phyloP scores from a whole-genome alignment of 1,140 invertebrate species.

The Papilio machaon region DNA sequence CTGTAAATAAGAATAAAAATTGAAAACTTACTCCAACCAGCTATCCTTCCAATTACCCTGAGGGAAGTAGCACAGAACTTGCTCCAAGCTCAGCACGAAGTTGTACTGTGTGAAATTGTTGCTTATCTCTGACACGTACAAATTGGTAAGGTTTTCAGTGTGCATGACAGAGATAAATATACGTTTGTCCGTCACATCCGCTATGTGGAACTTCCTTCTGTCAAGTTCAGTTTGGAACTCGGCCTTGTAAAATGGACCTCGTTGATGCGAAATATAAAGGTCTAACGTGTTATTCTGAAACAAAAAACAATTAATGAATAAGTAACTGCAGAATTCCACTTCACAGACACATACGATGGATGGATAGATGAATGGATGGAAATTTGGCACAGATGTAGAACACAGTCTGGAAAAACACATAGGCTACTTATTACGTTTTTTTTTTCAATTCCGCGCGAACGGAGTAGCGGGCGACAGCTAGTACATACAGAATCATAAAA shows the following conservation, averaged over 20 bases:
- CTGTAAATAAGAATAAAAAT: constrained; percentile 22
- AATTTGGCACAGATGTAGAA: too few species aligned
- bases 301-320: constrained; percentile 47
- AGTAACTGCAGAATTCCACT: too few species aligned
- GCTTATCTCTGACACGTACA: constrained; percentile 89
- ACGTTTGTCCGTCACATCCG: constrained; percentile 90
- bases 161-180: constrained; percentile 93
- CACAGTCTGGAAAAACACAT: too few species aligned
- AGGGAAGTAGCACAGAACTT: constrained; percentile 92
- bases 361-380: too few species aligned
- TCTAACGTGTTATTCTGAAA: constrained; percentile 85
- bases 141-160: constrained; percentile 86
- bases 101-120: constrained; percentile 82
- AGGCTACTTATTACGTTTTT: too few species aligned
- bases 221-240: constrained; percentile 88
- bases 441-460: too few species aligned
- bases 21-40: constrained; percentile 89
- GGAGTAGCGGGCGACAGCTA: too few species aligned
- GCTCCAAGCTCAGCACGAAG: constrained; percentile 91
- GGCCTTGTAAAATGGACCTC: constrained; percentile 87
- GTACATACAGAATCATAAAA: too few species aligned
- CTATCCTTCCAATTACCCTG: constrained; percentile 90
- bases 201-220: constrained; percentile 89
- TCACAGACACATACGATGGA: too few species aligned
- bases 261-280: constrained; percentile 90